Conservation (phyloP, 2,797 vertebrate species). For the Balearica regulorum region DNA sequence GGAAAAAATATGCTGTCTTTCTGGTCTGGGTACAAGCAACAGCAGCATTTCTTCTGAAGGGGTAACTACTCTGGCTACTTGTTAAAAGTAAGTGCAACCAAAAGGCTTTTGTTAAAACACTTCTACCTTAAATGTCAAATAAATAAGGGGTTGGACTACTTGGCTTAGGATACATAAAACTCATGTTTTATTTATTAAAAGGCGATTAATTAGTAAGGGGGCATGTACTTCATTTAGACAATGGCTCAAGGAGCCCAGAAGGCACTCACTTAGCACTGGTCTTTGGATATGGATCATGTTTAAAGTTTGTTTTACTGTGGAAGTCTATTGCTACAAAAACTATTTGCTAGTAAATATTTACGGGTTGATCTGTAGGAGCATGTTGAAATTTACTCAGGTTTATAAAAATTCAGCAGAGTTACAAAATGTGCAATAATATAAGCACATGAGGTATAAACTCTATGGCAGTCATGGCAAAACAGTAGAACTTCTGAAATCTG, state of each 20-base stretch:
- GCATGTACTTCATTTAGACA: not conserved
- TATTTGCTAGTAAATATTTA: not conserved
- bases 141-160: not conserved
- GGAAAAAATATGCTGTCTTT: not conserved
- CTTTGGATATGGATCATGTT: not conserved
- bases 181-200: not conserved
- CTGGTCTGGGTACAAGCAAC: not conserved
- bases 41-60: not conserved
- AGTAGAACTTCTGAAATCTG: not conserved
- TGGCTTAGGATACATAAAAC: not conserved
- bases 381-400: not conserved
- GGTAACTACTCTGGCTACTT: not conserved
- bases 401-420: not conserved
- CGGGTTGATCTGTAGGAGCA: not conserved
- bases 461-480: not conserved
- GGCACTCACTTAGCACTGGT: not conserved
- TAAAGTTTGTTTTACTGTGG: not conserved
- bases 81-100: not conserved
- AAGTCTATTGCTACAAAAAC: not conserved
- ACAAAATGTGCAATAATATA: not conserved
- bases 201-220: not conserved
- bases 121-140: not conserved
- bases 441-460: not conserved
- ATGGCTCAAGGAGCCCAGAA: not conserved
- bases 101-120: conserved; percentile 16